These are phyloP conservation scores for Thymallus thymallus DNA, from an alignment of 2,113 vertebrate genomes.

Conservation along the genomic window DNA sequence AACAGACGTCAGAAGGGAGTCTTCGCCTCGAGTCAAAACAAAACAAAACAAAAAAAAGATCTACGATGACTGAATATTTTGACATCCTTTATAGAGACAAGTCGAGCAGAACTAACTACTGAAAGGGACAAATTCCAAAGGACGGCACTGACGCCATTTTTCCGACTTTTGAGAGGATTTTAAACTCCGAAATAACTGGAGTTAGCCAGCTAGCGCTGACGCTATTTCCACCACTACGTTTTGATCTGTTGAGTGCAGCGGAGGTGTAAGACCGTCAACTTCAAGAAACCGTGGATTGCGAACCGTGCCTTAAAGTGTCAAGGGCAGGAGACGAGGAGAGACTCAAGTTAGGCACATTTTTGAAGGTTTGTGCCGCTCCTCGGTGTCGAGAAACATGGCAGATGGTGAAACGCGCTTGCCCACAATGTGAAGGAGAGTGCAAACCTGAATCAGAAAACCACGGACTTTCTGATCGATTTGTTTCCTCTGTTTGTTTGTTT, in stretches of 20 bases:
- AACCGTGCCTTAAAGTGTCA: slow-evolving; percentile 12
- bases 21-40: slow-evolving; percentile 83
- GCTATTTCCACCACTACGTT: slow-evolving; percentile 65
- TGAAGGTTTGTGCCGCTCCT: slow-evolving; percentile 31
- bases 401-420: slow-evolving; percentile 76
- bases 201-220: slow-evolving; percentile 68
- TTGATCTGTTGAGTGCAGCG: slow-evolving; percentile 34
- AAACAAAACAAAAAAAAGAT: slow-evolving; percentile 70
- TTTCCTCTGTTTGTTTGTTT: background rate
- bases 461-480: slow-evolving; percentile 15
- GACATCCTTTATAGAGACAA: slow-evolving; percentile 30
- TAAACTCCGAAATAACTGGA: slow-evolving; percentile 76
- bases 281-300: slow-evolving; percentile 1
- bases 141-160: slow-evolving; percentile 43
- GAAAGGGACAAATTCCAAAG: slow-evolving; percentile 24
- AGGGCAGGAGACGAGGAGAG: background rate
- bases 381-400: slow-evolving; percentile 77
- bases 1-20: slow-evolving; percentile 86
- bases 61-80: slow-evolving; percentile 50
- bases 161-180: slow-evolving; percentile 68
- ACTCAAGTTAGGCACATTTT: slow-evolving; percentile 22
- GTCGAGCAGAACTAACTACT: slow-evolving; percentile 26
- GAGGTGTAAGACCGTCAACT: slow-evolving; percentile 25
- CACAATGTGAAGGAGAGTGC: slow-evolving; percentile 70
- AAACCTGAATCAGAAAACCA: slow-evolving; percentile 58